Conservation (phyloP, 1,140 invertebrate genomes). For the Drosophila funebris region DNA sequence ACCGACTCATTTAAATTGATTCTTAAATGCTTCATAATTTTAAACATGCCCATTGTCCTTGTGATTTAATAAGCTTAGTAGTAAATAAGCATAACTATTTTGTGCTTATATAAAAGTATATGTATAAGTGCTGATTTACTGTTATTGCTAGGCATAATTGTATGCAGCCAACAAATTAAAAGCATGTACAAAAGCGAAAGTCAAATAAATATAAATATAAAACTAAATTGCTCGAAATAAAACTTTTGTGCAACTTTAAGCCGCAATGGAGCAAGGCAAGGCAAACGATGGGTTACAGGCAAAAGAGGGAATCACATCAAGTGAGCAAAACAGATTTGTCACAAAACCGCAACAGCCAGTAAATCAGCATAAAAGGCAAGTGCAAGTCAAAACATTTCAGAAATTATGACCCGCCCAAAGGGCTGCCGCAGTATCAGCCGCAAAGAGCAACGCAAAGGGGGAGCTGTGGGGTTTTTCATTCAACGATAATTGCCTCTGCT, state of each 20-base stretch:
- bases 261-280: conserved; percentile 25
- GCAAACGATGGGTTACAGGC: background rate
- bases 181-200: conserved; percentile 46
- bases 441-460: conserved; percentile 28
- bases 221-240: conserved; percentile 80
- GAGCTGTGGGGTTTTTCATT: conserved; percentile 14
- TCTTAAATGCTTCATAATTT: conserved; percentile 46
- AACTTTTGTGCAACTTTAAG: conserved; percentile 74
- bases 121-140: conserved; percentile 55
- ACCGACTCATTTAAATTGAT: background rate
- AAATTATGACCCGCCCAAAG: conserved; percentile 72
- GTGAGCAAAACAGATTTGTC: conserved; percentile 81
- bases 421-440: conserved; percentile 55
- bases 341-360: conserved; percentile 80
- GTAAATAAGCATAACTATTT: conserved; percentile 38
- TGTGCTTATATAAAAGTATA: background rate
- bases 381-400: conserved; percentile 81
- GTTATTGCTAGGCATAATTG: conserved; percentile 61
- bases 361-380: conserved; percentile 80
- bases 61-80: conserved; percentile 64
- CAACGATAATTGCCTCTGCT: conserved; percentile 70
- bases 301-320: conserved; percentile 64
- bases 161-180: conserved; percentile 5
- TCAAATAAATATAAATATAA: conserved; percentile 74
- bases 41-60: conserved; percentile 13